Base-by-base conservation (phyloP, 2,797 vertebrate genomes). In the Lepilemur septentrionalis region DNA sequence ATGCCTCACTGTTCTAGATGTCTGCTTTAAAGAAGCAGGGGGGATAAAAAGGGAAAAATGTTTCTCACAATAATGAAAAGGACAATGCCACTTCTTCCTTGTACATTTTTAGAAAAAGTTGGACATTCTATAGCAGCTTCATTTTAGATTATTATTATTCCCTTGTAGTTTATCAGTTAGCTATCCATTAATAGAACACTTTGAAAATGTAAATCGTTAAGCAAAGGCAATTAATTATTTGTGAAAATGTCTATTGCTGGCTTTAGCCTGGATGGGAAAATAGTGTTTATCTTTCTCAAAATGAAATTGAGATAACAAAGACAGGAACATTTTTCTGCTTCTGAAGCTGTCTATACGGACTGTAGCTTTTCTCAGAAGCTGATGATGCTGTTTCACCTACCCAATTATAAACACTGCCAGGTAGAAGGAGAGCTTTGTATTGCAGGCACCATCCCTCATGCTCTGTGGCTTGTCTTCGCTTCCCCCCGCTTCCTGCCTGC, bases 31-130 rank as follows among this genome's bases (percentile, higher is more conserved):
- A 92, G 93, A 93, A 11, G 72, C 15, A 59, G 67, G 18, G 2
- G 32, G 3, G 3, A n/a, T 85, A 86, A 9, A 4, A 43, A 52
- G 52, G 76, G 81, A 20, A 3, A 95, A 94, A 90, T 12, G 6
- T 55, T 88, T 0, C 4, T 79, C 63, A 5, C 17, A 96, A 61
- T 61, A 59, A 69, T 61, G 48, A 38, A 79, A 85, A 46, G 28
- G 59, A 85, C 87, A 95, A 61, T 13, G 9, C 55, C 55, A 1
- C 4, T 28, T 95, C 0, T 57, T 72, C 17, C 13, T 15, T 91
- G 81, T 59, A 25, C 65, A 82, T 97, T 95, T 91, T 73, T 84
- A 78, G 32, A 83, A n/a, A 94, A 94, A 43, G n/a, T n/a, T 0
- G 65, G 55, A 41, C 63, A 30, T n/a, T 78, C 4, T 92, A 14